Conservation (phyloP, 2,888 invertebrate species). For the Phyllotreta striolata region DNA sequence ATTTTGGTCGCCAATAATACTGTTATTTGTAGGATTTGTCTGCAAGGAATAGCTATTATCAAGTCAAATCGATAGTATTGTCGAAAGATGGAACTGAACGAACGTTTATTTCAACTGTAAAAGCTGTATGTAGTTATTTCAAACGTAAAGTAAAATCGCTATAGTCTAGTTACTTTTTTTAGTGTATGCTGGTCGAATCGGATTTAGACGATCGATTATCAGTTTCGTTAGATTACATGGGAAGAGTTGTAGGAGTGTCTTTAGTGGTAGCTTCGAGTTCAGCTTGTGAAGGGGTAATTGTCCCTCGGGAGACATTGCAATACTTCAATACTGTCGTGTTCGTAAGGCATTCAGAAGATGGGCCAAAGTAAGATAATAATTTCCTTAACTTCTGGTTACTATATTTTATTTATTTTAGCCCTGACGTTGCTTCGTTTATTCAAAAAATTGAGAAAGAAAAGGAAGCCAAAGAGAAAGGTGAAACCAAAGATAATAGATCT, state of each 20-base stretch:
- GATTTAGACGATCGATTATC: constrained; percentile 81
- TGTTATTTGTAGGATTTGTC: constrained; percentile 67
- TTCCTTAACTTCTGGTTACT: neutral
- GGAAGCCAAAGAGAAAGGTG: constrained; percentile 87
- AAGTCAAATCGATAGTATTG: constrained; percentile 73
- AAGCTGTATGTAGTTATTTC: constrained; percentile 68
- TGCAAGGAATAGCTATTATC: constrained; percentile 75
- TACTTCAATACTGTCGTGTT: constrained; percentile 80
- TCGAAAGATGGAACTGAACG: constrained; percentile 72
- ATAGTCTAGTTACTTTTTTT: constrained; percentile 43
- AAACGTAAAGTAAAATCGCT: neutral
- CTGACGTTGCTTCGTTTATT: constrained; percentile 95
- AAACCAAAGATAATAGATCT: constrained; percentile 92
- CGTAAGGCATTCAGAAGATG: constrained; percentile 81
- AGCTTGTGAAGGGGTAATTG: constrained; percentile 62
- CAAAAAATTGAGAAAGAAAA: constrained; percentile 93
- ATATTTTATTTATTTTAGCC: constrained; percentile 63
- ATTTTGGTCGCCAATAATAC: neutral
- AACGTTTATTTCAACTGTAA: constrained; percentile 79
- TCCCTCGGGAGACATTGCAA: constrained; percentile 59
- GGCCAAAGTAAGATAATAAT: constrained; percentile 71
- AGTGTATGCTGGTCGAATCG: constrained; percentile 79
- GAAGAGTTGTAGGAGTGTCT: constrained; percentile 78
- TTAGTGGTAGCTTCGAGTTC: constrained; percentile 64
- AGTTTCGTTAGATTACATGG: constrained; percentile 80